These are phyloP conservation scores for Phymastichus coffea DNA, from an alignment of 1,140 invertebrate species.

Conservation along the genomic window DNA sequence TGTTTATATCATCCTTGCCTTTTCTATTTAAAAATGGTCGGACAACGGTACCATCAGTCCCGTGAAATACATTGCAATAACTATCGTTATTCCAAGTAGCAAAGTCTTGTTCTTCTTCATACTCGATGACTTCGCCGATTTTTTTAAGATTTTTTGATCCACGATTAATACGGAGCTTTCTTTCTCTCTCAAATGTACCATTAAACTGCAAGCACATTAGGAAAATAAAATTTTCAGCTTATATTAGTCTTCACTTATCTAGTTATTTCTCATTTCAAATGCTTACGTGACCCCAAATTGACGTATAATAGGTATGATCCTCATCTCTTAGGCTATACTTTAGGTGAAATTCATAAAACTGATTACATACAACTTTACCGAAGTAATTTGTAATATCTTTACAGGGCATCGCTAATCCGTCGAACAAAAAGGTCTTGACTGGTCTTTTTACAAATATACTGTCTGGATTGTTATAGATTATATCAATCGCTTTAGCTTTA, in stretches of 20 bases:
- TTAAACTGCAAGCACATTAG: constrained; percentile 59
- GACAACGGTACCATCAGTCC: constrained; percentile 77
- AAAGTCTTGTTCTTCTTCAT: constrained; percentile 61
- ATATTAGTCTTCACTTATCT: too few species aligned
- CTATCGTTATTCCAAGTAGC: constrained; percentile 61
- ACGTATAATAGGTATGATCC: too few species aligned
- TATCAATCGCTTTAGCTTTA: constrained; percentile 40
- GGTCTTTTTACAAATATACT: constrained; percentile 63
- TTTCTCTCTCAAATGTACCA: constrained; percentile 56
- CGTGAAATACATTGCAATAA: constrained; percentile 67
- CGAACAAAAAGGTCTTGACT: constrained; percentile 69
- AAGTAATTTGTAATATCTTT: constrained; percentile 70
- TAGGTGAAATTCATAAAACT: background rate
- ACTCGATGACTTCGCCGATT: constrained; percentile 66
- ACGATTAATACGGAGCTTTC: constrained; percentile 66
- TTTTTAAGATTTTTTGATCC: constrained; percentile 69
- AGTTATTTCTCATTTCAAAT: too few species aligned
- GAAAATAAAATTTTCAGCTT: background rate
- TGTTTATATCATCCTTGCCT: constrained; percentile 58
- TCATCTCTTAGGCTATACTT: background rate
- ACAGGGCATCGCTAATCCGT: constrained; percentile 71
- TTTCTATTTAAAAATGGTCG: constrained; percentile 64
- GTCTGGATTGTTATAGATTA: constrained; percentile 64
- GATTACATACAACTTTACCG: constrained; percentile 66
- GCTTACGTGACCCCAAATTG: background rate